Evolutionary conservation across 2,888 invertebrate species (phyloP), one percentile per base, ranked within the genome.

Genomic region (Gymnoscelis rufifasciata): DNA sequence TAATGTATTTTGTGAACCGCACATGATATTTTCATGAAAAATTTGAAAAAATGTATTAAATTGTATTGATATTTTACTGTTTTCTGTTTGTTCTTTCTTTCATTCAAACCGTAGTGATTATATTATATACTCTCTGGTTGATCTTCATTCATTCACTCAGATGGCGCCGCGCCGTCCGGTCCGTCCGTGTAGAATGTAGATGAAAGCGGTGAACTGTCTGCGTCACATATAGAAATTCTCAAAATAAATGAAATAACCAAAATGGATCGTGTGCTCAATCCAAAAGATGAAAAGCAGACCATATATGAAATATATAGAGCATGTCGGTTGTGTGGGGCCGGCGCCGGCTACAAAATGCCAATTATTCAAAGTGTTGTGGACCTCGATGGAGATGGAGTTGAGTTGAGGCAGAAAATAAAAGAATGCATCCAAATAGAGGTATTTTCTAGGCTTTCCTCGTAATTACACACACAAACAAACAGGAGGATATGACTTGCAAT

Each of bases 321-420:
- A 65, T 89, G 89, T 67, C 81, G 89, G 0, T 67, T 89, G 1
- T 89, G 89, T 53, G 88, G 88, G 1, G 81, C 79, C 0, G 84
- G 87, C 24, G 84, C 83, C 19, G 88, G 88, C 52, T 88, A 88
- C 68, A 87, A 86, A 73, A 88, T 89, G 88, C 89, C 89, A 0
- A 88, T 89, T 42, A 75, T 88, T 7, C 88, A 88, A 50, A 81
- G 70, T 47, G 69, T 86, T 33, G 59, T 83, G 0, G 69, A 74
- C 13, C 38, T 77, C 1, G 78, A 76, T 1, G 68, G 63, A 3
- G 56, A 63, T 10, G 82, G 78, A 42, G 59, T 83, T 1, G 78
- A 82, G 61, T 65, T 89, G 11, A 69, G 60, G 31, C 71, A 80
- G 52, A 89, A 88, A 77, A 84, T 89, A 56, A 70, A 66, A 1